Percentiles rank a stretch among this genome's conserved stretches.
Conservation (phyloP, 1,140 invertebrate species). For the Leucophenga varia region DNA sequence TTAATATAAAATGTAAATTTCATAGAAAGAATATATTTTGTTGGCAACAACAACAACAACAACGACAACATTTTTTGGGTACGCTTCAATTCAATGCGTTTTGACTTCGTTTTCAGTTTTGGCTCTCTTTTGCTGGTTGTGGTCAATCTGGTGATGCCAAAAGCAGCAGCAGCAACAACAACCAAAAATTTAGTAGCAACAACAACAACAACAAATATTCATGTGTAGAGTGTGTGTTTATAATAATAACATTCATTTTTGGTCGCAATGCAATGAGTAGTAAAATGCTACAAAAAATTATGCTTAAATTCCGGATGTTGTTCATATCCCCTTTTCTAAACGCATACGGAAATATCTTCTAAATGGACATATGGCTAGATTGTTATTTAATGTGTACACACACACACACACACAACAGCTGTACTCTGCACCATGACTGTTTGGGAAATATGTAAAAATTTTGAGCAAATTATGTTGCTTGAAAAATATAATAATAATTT, state of each 20-base stretch:
- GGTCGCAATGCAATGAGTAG: slow-evolving; percentile 52
- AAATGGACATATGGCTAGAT: no score
- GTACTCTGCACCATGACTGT: no score
- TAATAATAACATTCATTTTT: slow-evolving; percentile 43
- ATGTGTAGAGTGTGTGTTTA: slow-evolving; percentile 53
- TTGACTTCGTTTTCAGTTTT: no score
- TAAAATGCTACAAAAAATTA: slow-evolving; percentile 51
- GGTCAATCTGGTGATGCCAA: slow-evolving; percentile 37
- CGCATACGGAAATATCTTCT: slow-evolving; percentile 44
- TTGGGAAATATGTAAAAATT: no score
- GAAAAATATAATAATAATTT: no score
- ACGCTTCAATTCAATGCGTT: slow-evolving; percentile 2
- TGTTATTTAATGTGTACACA: no score
- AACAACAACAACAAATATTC: slow-evolving; percentile 19
- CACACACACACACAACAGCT: no score
- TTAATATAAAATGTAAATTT: slow-evolving; percentile 55
- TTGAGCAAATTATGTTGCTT: no score
- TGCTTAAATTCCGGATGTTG: slow-evolving; percentile 47
- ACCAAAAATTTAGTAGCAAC: slow-evolving; percentile 2
- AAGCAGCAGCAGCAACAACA: neutral
- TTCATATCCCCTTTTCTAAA: slow-evolving; percentile 51
- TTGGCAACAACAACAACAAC: no score
- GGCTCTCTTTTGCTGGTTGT: slow-evolving; percentile 14
- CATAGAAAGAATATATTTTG: no score
- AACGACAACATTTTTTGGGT: slow-evolving; percentile 2